Evolutionary conservation across 2,888 invertebrate species (phyloP).

Genomic region (Nymphalis c-album): DNA sequence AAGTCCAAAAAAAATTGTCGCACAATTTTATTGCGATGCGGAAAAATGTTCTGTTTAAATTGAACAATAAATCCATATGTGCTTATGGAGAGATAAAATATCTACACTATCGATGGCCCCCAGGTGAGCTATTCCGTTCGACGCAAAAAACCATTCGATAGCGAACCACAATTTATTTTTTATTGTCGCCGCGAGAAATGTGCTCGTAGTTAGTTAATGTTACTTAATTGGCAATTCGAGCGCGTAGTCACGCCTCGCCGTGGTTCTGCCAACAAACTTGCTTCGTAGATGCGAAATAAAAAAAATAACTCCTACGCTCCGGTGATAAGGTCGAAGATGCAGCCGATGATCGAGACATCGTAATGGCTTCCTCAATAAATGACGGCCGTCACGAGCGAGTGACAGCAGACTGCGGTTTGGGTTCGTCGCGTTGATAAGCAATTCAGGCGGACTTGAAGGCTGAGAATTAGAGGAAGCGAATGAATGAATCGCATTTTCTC

Average conservation of each 20-base stretch:
- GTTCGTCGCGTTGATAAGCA: slow-evolving; percentile 22
- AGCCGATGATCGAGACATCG: slow-evolving; percentile 21
- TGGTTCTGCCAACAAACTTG: slow-evolving; percentile 18
- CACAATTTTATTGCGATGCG: background rate
- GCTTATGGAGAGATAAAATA: slow-evolving; percentile 23
- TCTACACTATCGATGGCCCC: slow-evolving; percentile 21
- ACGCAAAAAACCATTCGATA: slow-evolving; percentile 32
- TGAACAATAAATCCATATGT: slow-evolving; percentile 28
- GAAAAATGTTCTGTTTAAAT: slow-evolving; percentile 14
- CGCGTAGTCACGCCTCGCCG: slow-evolving; percentile 50
- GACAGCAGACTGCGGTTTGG: slow-evolving; percentile 40
- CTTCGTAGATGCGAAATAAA: slow-evolving; percentile 2
- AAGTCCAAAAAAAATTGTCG: background rate
- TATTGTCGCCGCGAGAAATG: slow-evolving; percentile 47
- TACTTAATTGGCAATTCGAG: slow-evolving; percentile 57
- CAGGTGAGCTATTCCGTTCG: slow-evolving; percentile 27
- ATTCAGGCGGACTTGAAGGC: slow-evolving; percentile 11
- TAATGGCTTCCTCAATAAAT: slow-evolving; percentile 47
- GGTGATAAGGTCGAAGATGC: slow-evolving; percentile 16
- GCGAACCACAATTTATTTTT: slow-evolving; percentile 41
- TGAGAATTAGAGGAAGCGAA: slow-evolving; percentile 1
- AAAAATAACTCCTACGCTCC: slow-evolving; percentile 30
- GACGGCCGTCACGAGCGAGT: slow-evolving; percentile 47
- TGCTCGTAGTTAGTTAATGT: slow-evolving; percentile 51
- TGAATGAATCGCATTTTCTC: background rate